These are phyloP conservation scores for Hyperopisus bebe DNA, from an alignment of 2,113 vertebrate genomes.

Conservation along the genomic window DNA sequence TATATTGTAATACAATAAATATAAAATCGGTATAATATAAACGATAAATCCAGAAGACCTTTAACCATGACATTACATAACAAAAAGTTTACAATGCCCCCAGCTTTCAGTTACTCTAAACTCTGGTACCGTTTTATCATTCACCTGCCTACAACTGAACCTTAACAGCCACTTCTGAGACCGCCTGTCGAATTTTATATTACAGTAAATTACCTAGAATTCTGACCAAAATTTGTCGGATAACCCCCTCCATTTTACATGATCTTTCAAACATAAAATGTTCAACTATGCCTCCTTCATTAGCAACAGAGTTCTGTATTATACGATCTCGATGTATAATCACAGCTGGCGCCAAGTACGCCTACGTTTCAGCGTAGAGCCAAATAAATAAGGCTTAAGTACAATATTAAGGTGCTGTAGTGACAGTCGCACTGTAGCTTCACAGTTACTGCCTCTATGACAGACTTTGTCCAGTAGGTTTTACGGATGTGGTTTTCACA, in stretches of 20 bases:
- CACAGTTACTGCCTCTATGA: not conserved
- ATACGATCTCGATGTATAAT: not conserved
- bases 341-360: not conserved
- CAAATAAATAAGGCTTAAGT: not conserved
- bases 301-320: not conserved
- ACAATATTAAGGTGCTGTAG: not conserved
- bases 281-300: not conserved
- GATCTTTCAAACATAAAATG: not conserved
- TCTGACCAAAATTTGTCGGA: not conserved
- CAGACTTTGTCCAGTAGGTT: not conserved
- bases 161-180: not conserved
- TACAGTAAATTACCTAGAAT: not conserved
- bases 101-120: not conserved
- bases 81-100: not conserved
- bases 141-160: not conserved
- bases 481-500: not conserved
- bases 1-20: not conserved
- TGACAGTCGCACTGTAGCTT: not conserved
- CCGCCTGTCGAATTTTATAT: not conserved
- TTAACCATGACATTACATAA: not conserved
- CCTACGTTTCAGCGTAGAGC: not conserved
- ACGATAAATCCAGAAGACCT: not conserved
- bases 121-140: not conserved
- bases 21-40: not conserved
- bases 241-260: not conserved